Conservation (phyloP, 2,113 vertebrate species). For the Onychostruthus taczanowskii region DNA sequence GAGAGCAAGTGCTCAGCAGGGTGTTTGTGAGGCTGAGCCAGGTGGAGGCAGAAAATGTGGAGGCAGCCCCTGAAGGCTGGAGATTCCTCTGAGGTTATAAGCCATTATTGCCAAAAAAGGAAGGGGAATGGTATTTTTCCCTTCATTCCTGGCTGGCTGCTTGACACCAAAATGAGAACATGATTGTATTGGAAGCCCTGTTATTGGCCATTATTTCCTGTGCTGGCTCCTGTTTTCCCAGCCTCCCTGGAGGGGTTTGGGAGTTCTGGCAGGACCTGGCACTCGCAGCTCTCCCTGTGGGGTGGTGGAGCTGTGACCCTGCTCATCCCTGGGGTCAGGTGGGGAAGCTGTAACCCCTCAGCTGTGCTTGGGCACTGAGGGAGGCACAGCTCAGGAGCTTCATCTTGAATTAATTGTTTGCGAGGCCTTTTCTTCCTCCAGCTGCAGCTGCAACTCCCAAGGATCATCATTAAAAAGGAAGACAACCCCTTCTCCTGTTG, state of each 20-base stretch:
- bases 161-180: constrained; percentile 49
- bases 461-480: background rate
- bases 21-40: background rate
- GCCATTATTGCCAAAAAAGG: constrained; percentile 41
- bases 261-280: constrained; percentile 2
- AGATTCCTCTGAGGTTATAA: background rate
- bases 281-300: background rate
- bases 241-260: constrained; percentile 28
- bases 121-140: constrained; percentile 41
- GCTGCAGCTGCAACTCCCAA: background rate
- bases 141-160: constrained; percentile 41
- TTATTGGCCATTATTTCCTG: constrained; percentile 76
- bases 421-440: background rate
- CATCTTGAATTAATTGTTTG: background rate
- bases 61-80: background rate
- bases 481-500: background rate
- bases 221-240: constrained; percentile 71
- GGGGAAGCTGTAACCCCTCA: background rate
- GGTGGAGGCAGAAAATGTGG: constrained; percentile 9
- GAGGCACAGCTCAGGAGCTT: background rate
- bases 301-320: background rate
- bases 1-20: background rate
- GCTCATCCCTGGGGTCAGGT: background rate
- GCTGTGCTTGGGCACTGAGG: background rate
- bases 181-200: constrained; percentile 71